These are phyloP conservation scores for Chelonia mydas DNA, from an alignment of 2,797 vertebrate genomes.

Conservation along the genomic window DNA sequence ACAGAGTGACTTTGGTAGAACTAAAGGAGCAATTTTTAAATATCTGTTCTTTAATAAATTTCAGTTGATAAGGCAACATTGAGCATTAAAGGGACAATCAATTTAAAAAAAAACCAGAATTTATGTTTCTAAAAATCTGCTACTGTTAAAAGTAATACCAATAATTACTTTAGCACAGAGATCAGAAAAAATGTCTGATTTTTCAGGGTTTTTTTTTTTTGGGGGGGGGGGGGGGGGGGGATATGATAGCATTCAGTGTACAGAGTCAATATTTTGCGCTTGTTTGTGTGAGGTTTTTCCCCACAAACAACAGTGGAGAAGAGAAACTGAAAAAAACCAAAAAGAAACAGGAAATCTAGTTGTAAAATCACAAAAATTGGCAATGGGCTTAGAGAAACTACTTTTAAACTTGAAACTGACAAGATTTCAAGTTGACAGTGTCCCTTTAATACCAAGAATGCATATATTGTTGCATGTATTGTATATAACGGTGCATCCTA, in stretches of 20 bases:
- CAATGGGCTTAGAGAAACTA: neutral
- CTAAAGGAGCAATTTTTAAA: neutral
- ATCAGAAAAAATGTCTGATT: neutral
- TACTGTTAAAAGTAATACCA: neutral
- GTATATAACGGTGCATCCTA: too few species aligned
- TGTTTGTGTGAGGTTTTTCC: neutral
- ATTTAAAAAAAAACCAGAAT: neutral
- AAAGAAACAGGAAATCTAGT: neutral
- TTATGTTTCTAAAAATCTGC: neutral
- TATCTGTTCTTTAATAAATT: neutral
- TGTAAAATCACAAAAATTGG: neutral
- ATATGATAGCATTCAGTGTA: neutral
- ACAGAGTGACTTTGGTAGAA: neutral
- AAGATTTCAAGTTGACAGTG: neutral
- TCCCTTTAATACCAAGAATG: neutral
- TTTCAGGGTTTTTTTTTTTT: neutral
- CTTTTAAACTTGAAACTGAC: neutral
- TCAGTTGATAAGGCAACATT: neutral
- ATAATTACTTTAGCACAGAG: neutral
- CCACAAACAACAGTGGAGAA: neutral
- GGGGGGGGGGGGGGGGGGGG: too few species aligned
- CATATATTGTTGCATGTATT: neutral
- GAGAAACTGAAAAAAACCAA: neutral
- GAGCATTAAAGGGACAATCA: neutral
- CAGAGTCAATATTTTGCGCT: neutral